Percentiles rank a stretch among this genome's conserved stretches.
Evolutionary conservation across 2,888 invertebrate genomes (phyloP).

Genomic region (Biston stratarius): DNA sequence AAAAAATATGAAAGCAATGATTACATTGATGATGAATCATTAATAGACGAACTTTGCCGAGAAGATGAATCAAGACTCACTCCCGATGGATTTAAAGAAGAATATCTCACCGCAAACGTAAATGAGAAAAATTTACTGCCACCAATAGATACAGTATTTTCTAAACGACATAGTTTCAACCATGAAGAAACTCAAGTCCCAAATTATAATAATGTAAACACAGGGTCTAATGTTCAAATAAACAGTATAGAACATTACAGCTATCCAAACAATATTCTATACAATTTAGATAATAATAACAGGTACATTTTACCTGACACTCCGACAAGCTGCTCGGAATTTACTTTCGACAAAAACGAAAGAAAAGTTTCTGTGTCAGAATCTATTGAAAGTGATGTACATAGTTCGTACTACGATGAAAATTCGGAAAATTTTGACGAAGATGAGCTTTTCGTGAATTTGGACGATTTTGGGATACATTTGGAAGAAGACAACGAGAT

Average conservation of each 20-base stretch:
- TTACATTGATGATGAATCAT: constrained; percentile 80
- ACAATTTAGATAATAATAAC: constrained; percentile 72
- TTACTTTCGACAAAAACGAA: constrained; percentile 69
- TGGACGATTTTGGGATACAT: constrained; percentile 77
- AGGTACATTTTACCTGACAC: constrained; percentile 76
- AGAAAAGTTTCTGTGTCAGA: constrained; percentile 77
- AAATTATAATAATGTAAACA: constrained; percentile 48
- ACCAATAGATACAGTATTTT: constrained; percentile 79
- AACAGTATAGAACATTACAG: constrained; percentile 79
- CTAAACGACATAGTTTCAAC: constrained; percentile 72
- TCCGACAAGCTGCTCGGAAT: constrained; percentile 78
- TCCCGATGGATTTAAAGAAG: constrained; percentile 73
- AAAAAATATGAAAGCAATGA: constrained; percentile 67
- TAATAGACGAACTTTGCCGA: constrained; percentile 80
- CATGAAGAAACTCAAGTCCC: constrained; percentile 58
- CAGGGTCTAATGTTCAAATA: constrained; percentile 50
- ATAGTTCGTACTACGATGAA: constrained; percentile 78
- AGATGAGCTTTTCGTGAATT: constrained; percentile 79
- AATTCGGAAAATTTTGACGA: constrained; percentile 79
- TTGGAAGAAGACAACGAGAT: constrained; percentile 68
- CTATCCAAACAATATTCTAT: constrained; percentile 79
- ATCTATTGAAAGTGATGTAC: constrained; percentile 79
- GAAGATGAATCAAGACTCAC: constrained; percentile 77
- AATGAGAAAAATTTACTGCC: constrained; percentile 73
- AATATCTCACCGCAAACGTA: constrained; percentile 62